Conservation (phyloP, 2,888 invertebrate species). For the Agrochola lota region DNA sequence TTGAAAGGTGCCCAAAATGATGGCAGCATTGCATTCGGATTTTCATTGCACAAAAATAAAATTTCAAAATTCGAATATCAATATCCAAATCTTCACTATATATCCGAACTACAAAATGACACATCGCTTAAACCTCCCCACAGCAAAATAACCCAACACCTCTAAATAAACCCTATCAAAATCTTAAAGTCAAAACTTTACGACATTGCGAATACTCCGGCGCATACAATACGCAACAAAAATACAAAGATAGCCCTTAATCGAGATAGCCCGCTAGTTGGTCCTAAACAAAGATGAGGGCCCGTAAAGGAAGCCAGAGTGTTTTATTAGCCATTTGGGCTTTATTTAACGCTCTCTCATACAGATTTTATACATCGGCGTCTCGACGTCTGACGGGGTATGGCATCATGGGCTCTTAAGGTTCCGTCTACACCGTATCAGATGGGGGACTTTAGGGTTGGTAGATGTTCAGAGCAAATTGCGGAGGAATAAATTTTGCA, state of each 20-base stretch:
- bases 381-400: slow-evolving; percentile 77
- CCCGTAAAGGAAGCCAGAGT: slow-evolving; percentile 68
- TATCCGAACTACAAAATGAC: not conserved
- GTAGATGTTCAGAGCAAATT: slow-evolving; percentile 63
- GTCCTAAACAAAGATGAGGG: slow-evolving; percentile 83
- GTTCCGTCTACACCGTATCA: slow-evolving; percentile 54
- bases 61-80: not conserved
- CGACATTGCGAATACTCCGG: slow-evolving; percentile 40
- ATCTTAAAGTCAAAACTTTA: slow-evolving; percentile 54
- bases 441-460: slow-evolving; percentile 68
- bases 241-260: slow-evolving; percentile 67
- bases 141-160: not conserved
- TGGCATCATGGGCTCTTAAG: slow-evolving; percentile 65
- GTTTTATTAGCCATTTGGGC: slow-evolving; percentile 78
- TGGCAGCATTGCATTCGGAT: no score
- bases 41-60: no score
- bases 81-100: not conserved
- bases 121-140: slow-evolving; percentile 11
- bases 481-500: slow-evolving; percentile 23
- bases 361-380: slow-evolving; percentile 87
- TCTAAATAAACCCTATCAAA: slow-evolving; percentile 48
- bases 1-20: no score
- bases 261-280: slow-evolving; percentile 76
- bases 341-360: slow-evolving; percentile 87
- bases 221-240: slow-evolving; percentile 59